phyloP scores from a whole-genome alignment of 2,888 invertebrate species.

The Drosophila diplacantha region DNA sequence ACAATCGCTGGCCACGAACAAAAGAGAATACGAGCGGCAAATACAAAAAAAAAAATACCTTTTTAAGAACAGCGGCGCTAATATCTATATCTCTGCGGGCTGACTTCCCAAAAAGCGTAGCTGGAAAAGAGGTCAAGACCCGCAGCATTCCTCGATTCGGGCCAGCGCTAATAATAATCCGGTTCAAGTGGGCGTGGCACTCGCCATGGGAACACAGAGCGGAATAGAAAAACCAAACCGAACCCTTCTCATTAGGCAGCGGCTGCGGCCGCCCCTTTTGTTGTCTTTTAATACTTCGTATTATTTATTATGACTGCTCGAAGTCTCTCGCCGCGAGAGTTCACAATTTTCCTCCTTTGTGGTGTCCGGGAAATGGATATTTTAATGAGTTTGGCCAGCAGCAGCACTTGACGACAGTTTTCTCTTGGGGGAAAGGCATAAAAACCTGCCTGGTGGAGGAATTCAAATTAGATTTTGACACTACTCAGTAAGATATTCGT shows the following conservation, averaged over 20 bases:
- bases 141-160: conserved; percentile 38
- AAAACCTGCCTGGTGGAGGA: conserved; percentile 23
- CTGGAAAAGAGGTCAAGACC: conserved; percentile 43
- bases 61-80: conserved; percentile 23
- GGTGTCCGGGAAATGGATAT: conserved; percentile 32
- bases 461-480: conserved; percentile 35
- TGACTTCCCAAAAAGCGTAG: conserved; percentile 28
- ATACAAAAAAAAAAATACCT: conserved; percentile 5
- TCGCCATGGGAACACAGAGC: conserved; percentile 19
- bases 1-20: conserved; percentile 24
- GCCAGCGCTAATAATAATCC: conserved; percentile 40
- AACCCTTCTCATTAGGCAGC: conserved; percentile 33
- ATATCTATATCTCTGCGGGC: conserved; percentile 28
- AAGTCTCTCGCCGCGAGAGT: conserved; percentile 9
- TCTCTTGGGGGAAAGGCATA: conserved; percentile 38
- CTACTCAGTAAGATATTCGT: conserved; percentile 7
- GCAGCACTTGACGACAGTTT: conserved; percentile 53
- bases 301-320: conserved; percentile 34
- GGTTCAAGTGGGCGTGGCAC: conserved; percentile 31
- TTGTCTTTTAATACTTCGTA: conserved; percentile 26
- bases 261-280: conserved; percentile 16
- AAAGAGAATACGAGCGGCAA: conserved; percentile 11
- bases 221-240: conserved; percentile 9
- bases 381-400: conserved; percentile 55
- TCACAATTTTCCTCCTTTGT: conserved; percentile 3